Percentiles rank a stretch among this genome's conserved stretches.
Evolutionary conservation across 2,888 invertebrate species (phyloP).

Genomic region (Papilio elwesi): DNA sequence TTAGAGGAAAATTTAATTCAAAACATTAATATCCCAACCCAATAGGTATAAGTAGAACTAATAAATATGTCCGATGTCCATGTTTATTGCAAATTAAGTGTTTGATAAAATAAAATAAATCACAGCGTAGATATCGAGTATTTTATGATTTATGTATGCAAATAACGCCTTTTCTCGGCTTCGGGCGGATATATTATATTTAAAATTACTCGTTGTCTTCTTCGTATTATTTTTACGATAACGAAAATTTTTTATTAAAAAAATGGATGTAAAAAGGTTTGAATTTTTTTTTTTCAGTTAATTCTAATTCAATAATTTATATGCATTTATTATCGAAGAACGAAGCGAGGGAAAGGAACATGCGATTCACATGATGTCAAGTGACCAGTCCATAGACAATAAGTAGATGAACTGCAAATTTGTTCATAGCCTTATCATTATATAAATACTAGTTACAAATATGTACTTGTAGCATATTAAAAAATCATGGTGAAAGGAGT

Average conservation of each 20-base stretch:
- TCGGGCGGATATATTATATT: neutral
- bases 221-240: neutral
- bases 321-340: neutral
- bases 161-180: neutral
- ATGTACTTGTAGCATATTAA: neutral
- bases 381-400: neutral
- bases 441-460: neutral
- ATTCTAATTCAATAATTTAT: neutral
- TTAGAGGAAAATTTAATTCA: neutral
- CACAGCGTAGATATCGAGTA: constrained; percentile 4
- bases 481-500: neutral
- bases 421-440: neutral
- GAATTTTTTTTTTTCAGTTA: neutral
- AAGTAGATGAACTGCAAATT: neutral
- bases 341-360: neutral
- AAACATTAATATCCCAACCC: neutral
- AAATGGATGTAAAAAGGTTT: neutral
- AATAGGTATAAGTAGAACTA: neutral
- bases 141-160: constrained; percentile 9
- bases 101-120: constrained; percentile 19
- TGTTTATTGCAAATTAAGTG: constrained; percentile 22
- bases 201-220: too few relatives aligned
- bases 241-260: neutral
- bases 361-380: neutral
- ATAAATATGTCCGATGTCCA: constrained; percentile 19